Conservation (phyloP, 1,140 invertebrate species). For the Lordiphosa mommai region DNA sequence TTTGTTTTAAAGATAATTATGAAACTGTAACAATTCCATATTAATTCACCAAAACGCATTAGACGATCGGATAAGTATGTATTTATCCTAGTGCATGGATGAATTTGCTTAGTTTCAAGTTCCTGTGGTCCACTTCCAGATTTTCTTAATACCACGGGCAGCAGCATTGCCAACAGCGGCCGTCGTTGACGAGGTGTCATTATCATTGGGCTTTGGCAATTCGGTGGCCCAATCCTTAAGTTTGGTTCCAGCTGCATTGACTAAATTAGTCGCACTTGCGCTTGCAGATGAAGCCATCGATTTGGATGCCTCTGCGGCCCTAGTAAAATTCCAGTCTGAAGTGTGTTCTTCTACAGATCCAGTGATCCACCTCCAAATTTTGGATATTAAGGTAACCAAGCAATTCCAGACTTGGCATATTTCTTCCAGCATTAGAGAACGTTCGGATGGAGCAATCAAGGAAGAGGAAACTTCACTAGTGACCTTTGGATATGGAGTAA, state of each 20-base stretch:
- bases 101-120: background rate
- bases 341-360: background rate
- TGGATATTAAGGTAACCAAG: background rate
- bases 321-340: background rate
- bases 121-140: background rate
- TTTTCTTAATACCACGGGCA: background rate
- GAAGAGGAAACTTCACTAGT: too few species aligned
- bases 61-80: too few species aligned
- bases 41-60: too few species aligned
- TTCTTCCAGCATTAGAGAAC: too few species aligned
- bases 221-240: too few species aligned
- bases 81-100: too few species aligned
- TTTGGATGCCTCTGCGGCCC: background rate
- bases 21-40: too few species aligned
- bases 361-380: background rate
- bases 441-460: too few species aligned
- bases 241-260: too few species aligned
- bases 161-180: background rate
- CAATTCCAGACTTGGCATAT: background rate
- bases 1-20: too few species aligned
- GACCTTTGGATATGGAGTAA: too few species aligned
- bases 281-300: background rate
- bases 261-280: background rate
- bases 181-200: background rate
- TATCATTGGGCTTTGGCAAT: too few species aligned